Conservation (phyloP, 2,888 invertebrate genomes). For the Ochropacha duplaris region DNA sequence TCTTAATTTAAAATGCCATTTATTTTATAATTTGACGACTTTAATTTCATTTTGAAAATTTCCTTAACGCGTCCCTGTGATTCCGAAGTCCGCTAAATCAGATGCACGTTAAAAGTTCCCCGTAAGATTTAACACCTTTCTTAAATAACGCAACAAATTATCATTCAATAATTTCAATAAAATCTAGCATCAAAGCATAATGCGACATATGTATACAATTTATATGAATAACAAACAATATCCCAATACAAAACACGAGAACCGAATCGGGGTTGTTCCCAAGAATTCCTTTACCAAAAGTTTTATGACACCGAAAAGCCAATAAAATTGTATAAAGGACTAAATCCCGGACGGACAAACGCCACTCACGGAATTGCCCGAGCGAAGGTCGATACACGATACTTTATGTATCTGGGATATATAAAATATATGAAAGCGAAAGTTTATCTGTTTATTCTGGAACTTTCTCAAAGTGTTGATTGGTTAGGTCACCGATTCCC, state of each 20-base stretch:
- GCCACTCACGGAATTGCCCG: conserved; percentile 40
- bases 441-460: not conserved
- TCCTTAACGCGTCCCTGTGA: too few relatives aligned
- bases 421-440: not conserved
- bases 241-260: not conserved
- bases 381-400: not conserved
- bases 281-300: conserved; percentile 47
- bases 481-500: not conserved
- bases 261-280: conserved; percentile 36
- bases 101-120: too few relatives aligned
- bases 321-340: conserved; percentile 52
- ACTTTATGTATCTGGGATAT: conserved; percentile 1
- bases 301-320: conserved; percentile 44
- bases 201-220: not conserved
- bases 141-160: too few relatives aligned
- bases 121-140: too few relatives aligned
- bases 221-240: conserved; percentile 1
- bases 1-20: not conserved
- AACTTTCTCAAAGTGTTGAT: not conserved
- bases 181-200: too few relatives aligned
- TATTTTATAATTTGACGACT: not conserved
- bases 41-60: not conserved
- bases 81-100: too few relatives aligned
- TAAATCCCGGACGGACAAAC: conserved; percentile 27
- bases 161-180: too few relatives aligned